These are phyloP conservation scores for Bombus vancouverensis DNA, from an alignment of 1,140 invertebrate species.

Conservation along the genomic window DNA sequence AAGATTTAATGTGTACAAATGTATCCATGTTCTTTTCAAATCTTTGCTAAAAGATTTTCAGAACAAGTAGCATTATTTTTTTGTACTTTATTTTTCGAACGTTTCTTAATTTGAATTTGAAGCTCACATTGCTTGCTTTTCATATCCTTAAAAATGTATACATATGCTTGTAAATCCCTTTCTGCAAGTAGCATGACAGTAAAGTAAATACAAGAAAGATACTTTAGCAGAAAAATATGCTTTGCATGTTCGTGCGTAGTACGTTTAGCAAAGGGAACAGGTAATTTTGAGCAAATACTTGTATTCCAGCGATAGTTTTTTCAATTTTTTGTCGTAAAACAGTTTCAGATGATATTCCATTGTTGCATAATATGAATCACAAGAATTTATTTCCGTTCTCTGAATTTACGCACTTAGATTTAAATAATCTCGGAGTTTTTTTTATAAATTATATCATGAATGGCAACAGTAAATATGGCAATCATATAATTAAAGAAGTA, in stretches of 20 bases:
- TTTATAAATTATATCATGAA: too few species aligned
- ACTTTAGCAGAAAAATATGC: not conserved
- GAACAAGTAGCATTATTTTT: not conserved
- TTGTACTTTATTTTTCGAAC: not conserved
- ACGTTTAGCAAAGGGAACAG: not conserved
- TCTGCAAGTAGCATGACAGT: not conserved
- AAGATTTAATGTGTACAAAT: not conserved
- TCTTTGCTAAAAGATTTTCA: not conserved
- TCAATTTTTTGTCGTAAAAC: not conserved
- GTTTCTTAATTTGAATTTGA: not conserved
- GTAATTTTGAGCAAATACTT: not conserved
- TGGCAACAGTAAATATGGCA: too few species aligned
- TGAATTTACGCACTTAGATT: too few species aligned
- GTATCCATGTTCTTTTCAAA: not conserved
- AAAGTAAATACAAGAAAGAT: not conserved
- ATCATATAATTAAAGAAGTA: not conserved
- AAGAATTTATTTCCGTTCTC: too few species aligned
- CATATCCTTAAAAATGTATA: not conserved
- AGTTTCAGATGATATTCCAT: not conserved
- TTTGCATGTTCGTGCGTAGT: not conserved
- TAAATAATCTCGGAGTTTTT: too few species aligned
- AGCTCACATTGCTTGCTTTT: not conserved
- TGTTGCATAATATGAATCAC: not conserved
- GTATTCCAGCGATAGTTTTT: not conserved
- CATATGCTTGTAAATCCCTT: not conserved